phyloP scores from a whole-genome alignment of 2,113 vertebrate genomes.

The Pedionomus torquatus region DNA sequence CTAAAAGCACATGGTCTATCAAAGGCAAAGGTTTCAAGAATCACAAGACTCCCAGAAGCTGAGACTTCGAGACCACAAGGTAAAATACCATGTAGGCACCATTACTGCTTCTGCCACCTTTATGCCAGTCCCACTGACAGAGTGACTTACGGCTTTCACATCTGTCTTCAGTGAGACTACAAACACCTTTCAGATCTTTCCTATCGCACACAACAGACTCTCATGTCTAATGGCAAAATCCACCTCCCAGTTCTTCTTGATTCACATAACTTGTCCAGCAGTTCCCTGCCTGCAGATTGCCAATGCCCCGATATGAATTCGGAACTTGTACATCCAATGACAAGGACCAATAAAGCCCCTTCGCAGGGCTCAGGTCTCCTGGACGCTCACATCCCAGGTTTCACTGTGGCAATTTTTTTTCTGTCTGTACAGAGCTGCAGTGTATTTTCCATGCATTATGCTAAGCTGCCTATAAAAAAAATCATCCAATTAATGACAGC shows the following conservation, averaged over 20 bases:
- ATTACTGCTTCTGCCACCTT: not conserved
- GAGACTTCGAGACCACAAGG: not conserved
- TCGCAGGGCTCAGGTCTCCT: not conserved
- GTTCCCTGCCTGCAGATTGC: not conserved
- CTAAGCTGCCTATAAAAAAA: conserved; percentile 43
- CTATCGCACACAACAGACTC: not conserved
- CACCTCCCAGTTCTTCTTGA: not conserved
- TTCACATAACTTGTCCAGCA: not conserved
- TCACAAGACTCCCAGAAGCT: not conserved
- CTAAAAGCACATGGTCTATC: not conserved
- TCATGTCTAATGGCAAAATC: not conserved
- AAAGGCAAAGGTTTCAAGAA: not conserved
- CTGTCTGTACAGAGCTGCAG: not conserved
- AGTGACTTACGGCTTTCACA: not conserved
- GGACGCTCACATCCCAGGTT: not conserved
- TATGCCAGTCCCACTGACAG: not conserved
- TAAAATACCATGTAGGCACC: not conserved
- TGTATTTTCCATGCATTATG: conserved; percentile 45
- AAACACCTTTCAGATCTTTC: not conserved
- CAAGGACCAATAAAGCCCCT: not conserved
- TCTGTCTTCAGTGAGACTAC: not conserved
- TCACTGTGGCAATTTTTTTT: not conserved
- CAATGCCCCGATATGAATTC: rapidly evolving
- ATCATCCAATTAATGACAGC: conserved; percentile 57
- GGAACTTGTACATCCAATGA: not conserved